These are phyloP conservation scores for Limnephilus auricula DNA, from an alignment of 2,888 invertebrate genomes.

Conservation along the genomic window DNA sequence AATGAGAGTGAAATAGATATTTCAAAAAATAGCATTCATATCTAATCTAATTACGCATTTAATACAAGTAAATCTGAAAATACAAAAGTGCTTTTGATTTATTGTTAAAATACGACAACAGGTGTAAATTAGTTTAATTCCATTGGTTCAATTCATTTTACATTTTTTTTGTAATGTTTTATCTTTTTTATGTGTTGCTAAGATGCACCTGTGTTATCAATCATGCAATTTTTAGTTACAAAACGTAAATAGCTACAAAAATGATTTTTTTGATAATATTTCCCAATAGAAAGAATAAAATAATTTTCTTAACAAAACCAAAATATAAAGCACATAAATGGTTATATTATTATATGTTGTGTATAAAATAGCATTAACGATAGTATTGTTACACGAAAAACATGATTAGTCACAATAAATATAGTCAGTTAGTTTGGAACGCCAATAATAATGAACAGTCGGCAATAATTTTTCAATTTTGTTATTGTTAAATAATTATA, in stretches of 20 bases:
- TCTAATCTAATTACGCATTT: background rate
- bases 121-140: constrained; percentile 5
- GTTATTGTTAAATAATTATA: background rate
- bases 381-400: background rate
- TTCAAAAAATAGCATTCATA: background rate
- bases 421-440: background rate
- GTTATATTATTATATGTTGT: constrained; percentile 11
- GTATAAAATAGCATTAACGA: constrained; percentile 1
- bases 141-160: background rate
- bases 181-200: background rate
- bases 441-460: background rate
- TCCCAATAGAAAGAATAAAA: constrained; percentile 43
- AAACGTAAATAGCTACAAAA: constrained; percentile 14
- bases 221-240: constrained; percentile 46
- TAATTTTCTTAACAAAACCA: constrained; percentile 17
- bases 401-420: background rate
- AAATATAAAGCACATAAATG: constrained; percentile 34
- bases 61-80: background rate
- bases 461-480: background rate
- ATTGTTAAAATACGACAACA: background rate
- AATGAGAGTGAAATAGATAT: background rate
- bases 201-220: background rate
- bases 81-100: background rate
- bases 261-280: constrained; percentile 28
- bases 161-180: background rate